Evolutionary conservation across 2,113 vertebrate genomes (phyloP).

Genomic region (Aspiorhynchus laticeps): DNA sequence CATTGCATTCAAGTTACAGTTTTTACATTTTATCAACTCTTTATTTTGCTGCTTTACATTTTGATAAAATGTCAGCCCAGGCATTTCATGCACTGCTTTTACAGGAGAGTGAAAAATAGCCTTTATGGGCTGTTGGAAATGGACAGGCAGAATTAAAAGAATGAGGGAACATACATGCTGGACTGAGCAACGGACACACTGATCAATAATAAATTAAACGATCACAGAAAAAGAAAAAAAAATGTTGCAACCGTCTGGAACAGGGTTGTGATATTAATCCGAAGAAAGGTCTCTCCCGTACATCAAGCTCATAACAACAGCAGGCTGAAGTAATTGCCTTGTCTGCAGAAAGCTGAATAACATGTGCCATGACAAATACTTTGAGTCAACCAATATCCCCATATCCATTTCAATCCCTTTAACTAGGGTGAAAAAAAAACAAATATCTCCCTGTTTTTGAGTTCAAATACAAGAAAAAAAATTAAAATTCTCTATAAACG

Average conservation of each 20-base stretch:
- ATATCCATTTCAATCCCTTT: constrained; percentile 6
- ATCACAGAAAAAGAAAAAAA: constrained; percentile 67
- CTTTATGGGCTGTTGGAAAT: constrained; percentile 26
- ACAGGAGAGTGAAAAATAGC: constrained; percentile 64
- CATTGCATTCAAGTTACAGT: no score
- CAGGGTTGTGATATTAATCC: constrained; percentile 71
- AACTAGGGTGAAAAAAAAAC: background rate
- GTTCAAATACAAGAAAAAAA: background rate
- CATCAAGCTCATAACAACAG: constrained; percentile 54
- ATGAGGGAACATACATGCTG: constrained; percentile 48
- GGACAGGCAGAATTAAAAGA: constrained; percentile 51
- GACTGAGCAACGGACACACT: constrained; percentile 60
- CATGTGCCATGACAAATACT: constrained; percentile 32
- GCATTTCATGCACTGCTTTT: constrained; percentile 58
- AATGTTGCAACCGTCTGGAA: constrained; percentile 67
- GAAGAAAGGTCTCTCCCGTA: constrained; percentile 62
- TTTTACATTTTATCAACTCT: no score
- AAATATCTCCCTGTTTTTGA: background rate
- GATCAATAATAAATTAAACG: constrained; percentile 76
- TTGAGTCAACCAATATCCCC: background rate
- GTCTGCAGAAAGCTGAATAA: constrained; percentile 17
- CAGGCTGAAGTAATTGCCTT: constrained; percentile 56
- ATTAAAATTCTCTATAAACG: constrained; percentile 8
- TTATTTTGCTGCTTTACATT: background rate
- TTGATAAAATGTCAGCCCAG: constrained; percentile 60